Evolutionary conservation across 2,113 vertebrate genomes (phyloP).

Genomic region (Coregonus clupeaformis): DNA sequence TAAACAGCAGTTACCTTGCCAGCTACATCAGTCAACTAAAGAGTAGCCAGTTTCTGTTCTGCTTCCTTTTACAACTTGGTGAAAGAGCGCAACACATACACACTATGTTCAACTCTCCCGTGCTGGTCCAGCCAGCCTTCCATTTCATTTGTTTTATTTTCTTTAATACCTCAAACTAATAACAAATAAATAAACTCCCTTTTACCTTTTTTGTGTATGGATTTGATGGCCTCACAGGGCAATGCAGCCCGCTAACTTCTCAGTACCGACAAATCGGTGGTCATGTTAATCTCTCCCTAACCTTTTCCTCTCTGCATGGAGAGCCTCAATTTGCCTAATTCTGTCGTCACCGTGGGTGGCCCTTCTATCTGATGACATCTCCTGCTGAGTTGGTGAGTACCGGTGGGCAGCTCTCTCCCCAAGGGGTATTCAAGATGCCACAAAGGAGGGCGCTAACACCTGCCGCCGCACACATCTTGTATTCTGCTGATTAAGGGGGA

Average conservation of each 20-base stretch:
- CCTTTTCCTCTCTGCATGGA: slow-evolving; percentile 52
- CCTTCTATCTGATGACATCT: slow-evolving; percentile 64
- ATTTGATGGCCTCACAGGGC: background rate
- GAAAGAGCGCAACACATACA: too few species aligned
- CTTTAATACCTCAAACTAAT: too few species aligned
- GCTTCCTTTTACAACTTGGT: too few species aligned
- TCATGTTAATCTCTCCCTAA: slow-evolving; percentile 42
- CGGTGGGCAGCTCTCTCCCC: slow-evolving; percentile 46
- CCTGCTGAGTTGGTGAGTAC: slow-evolving; percentile 54
- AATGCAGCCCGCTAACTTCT: slow-evolving; percentile 12
- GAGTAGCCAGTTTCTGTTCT: too few species aligned
- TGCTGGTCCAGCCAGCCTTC: too few species aligned
- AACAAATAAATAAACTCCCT: too few species aligned
- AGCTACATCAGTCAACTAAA: too few species aligned
- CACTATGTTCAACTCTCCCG: too few species aligned
- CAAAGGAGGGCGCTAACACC: slow-evolving; percentile 67
- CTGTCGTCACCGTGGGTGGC: slow-evolving; percentile 56
- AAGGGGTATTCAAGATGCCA: slow-evolving; percentile 66
- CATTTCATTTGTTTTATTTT: too few species aligned
- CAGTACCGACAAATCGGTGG: slow-evolving; percentile 26
- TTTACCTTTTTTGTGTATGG: too few species aligned
- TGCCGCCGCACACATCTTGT: slow-evolving; percentile 60
- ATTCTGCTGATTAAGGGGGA: slow-evolving; percentile 70
- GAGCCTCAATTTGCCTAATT: slow-evolving; percentile 75
- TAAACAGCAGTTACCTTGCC: too few species aligned